Evolutionary conservation across 2,113 vertebrate genomes (phyloP).

Genomic region (Zeus faber): DNA sequence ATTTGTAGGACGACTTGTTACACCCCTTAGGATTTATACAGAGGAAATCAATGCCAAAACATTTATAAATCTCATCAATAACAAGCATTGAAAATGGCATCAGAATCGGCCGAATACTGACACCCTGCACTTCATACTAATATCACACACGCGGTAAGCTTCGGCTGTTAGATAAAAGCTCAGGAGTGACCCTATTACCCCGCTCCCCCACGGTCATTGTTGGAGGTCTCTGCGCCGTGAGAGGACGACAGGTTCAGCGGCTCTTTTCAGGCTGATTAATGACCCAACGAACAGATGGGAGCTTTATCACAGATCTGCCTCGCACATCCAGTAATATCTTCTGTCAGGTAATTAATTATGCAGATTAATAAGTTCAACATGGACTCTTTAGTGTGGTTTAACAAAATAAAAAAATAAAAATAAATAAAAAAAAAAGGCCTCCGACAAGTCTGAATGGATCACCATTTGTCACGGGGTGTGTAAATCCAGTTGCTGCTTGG

Average conservation of each 20-base stretch:
- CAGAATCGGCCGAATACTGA: too few relatives aligned
- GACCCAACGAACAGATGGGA: slow-evolving; percentile 59
- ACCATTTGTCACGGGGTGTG: slow-evolving; percentile 58
- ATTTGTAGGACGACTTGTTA: too few relatives aligned
- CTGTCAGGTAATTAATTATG: slow-evolving; percentile 68
- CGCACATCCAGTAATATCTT: slow-evolving; percentile 64
- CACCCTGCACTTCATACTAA: too few relatives aligned
- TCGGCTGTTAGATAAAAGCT: background rate
- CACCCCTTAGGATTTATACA: background rate
- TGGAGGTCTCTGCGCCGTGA: slow-evolving; percentile 14
- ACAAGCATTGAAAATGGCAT: too few relatives aligned
- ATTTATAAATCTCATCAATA: too few relatives aligned
- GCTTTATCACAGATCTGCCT: slow-evolving; percentile 69
- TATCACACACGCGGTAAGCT: background rate
- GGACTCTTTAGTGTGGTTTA: slow-evolving; percentile 57
- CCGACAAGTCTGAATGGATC: slow-evolving; percentile 46
- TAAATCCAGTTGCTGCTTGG: slow-evolving; percentile 52
- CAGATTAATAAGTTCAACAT: slow-evolving; percentile 70
- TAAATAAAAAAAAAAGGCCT: slow-evolving; percentile 33
- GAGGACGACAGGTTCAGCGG: slow-evolving; percentile 40
- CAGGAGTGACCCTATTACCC: background rate
- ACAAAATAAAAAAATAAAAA: background rate
- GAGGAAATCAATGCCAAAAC: too few relatives aligned
- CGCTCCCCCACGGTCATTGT: background rate
- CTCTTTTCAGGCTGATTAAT: slow-evolving; percentile 67